Base-by-base conservation (phyloP, 2,797 vertebrate genomes). In the Parauchenoglanis ngamensis region DNA sequence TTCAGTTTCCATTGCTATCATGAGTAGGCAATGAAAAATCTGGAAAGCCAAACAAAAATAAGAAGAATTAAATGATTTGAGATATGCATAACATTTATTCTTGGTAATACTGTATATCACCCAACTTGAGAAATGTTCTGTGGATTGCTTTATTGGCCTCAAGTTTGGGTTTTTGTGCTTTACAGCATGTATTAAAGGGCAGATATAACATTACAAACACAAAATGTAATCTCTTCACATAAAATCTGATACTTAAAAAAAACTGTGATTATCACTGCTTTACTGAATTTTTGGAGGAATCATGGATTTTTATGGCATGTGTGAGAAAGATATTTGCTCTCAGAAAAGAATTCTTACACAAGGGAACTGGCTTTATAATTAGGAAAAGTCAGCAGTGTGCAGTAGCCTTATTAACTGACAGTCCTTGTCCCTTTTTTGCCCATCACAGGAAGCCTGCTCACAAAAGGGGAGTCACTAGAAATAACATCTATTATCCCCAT, bases 401-500 rank as follows among this genome's bases (percentile, higher is more conserved):
- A 52, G 44, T 57, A 44, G 49, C 68, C 13, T 87, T 87, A 83
- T 87, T 82, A 82, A 73, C 35, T 87, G 78, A 59, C 65, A 83
- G 76, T n/a, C 81, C 73, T 73, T 73, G 19, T 44, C 65, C 63
- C 35, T 65, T 72, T 81, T 83, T 73, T 78, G 73, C 79, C 77
- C 52, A 67, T 72, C 23, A 67, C 52, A 8, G 25, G n/a, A 35
- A 31, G 15, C 17, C 13, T 61, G 28, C 83, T 83, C 59, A 83
- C 73, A 85, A 84, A 56, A 82, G 76, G 46, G 5, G 15, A 85
- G 49, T 44, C 52, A 52, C 40, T 49, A 40, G 56, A 68, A 86
- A 87, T 88, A 21, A 76, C 67, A 28, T 89, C 80, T 67, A 83
- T 85, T 87, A 76, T 87, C 80, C 57, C 52, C 17, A 65, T 84